Evolutionary conservation across 2,797 vertebrate genomes (phyloP).

Genomic region (Semaprochilodus insignis): DNA sequence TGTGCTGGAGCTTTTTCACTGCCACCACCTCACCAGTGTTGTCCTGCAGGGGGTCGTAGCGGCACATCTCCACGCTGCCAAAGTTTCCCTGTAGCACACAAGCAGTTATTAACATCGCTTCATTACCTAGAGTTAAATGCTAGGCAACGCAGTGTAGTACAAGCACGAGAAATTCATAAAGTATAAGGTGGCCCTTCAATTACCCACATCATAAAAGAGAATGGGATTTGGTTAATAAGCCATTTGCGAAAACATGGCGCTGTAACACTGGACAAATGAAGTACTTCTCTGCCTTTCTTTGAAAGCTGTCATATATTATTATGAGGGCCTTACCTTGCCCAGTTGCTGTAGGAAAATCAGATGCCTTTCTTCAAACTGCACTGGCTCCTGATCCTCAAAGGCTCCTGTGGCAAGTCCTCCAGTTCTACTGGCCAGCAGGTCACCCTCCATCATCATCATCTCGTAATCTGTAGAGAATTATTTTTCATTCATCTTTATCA

Average conservation of each 20-base stretch:
- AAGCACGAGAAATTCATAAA: not conserved
- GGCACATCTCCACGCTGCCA: slow-evolving; percentile 98
- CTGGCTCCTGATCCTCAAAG: slow-evolving; percentile 87
- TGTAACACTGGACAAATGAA: not conserved
- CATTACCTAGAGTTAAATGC: not conserved
- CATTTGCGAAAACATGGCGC: not conserved
- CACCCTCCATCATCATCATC: slow-evolving; percentile 91
- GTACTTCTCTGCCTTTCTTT: not conserved
- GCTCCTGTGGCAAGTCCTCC: slow-evolving; percentile 82
- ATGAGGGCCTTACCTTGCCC: slow-evolving; percentile 85
- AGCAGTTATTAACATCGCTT: not conserved
- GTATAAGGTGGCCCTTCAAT: not conserved
- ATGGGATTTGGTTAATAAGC: not conserved
- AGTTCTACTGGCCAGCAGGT: slow-evolving; percentile 89
- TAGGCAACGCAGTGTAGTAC: not conserved
- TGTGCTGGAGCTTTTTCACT: slow-evolving; percentile 97
- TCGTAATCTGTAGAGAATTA: slow-evolving; percentile 86
- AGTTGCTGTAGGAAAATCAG: slow-evolving; percentile 96
- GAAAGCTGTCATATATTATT: not conserved
- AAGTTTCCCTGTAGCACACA: slow-evolving; percentile 89
- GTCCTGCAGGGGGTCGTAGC: slow-evolving; percentile 96
- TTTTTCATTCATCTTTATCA: not conserved
- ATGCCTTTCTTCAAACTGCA: slow-evolving; percentile 96
- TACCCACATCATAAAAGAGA: not conserved
- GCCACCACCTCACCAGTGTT: slow-evolving; percentile 98